Base-by-base conservation (phyloP, 2,888 invertebrate genomes). In the Epirrhoe tristata region DNA sequence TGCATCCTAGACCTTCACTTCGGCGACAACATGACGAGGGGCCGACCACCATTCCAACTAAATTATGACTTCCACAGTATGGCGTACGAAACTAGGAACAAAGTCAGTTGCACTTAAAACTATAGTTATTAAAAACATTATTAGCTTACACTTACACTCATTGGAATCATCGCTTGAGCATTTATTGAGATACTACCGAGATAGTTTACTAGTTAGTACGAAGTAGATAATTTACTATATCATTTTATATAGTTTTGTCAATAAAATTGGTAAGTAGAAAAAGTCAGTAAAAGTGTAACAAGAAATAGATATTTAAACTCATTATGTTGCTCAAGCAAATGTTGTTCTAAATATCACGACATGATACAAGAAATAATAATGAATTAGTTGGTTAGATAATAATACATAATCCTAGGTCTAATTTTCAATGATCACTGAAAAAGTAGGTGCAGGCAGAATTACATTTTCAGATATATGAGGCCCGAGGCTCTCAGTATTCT, bases 71-170 rank as follows among this genome's bases (percentile, higher is more conserved):
- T 63, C 48, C 57, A 51, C 50, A 54, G 55, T 66, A 66, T 63
- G 69, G 69, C 63, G 63, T 60, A 69, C 16, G 51, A 5, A 63
- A 63, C 63, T 69, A 69, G 69, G 69, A 66, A 69, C 69, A 24
- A 62, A 39, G 46, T 63, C 53, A 57, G 31, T 31, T 32, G 7
- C 12, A 43, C 39, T 43, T 43, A 43, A 43, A 43, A 43, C 12
- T 43, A 43, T 12, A 43, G 39, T 43, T 43, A 43, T 43, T 43
- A 43, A 12, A 12, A 43, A 4, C 12, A 43, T 8, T 10, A 36
- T 36, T 43, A 43, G 3, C 8, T 31, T 12, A 52, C 24, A 31
- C 8, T 31, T 12, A 52, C 24, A 31, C 52, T 52, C 52, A 52
- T 48, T 52, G 52, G 52, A 31, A 52, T 52, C 31, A 31, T 52